Base-by-base conservation (phyloP, 1,140 invertebrate genomes). In the honey bee (Apis mellifera) region DNA sequence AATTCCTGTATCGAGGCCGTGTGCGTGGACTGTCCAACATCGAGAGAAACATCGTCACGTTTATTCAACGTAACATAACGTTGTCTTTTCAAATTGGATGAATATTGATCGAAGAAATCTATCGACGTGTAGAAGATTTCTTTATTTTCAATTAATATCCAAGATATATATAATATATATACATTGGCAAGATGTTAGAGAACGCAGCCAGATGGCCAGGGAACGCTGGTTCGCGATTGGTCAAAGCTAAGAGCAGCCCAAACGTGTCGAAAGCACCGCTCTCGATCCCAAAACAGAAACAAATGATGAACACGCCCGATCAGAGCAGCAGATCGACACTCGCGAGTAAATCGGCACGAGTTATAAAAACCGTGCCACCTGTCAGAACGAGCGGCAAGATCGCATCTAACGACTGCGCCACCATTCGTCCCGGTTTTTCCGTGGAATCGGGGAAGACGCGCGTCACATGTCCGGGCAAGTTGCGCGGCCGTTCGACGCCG, bases 201-300 rank as follows among this genome's bases (percentile, higher is more conserved):
- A 86, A 69, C 68, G 55, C 50, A 26, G 65, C 65, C 8, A 85
- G 80, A 48, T 89, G 75, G 79, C 15, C 71, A 26, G 5, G 42
- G 23, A 78, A 50, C 52, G 57, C 19, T 13, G 72, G 82, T 54
- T 77, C 90, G 59, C 76, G 89, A 26, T 72, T 92, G 42, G 77
- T 93, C 26, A 93, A 94, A 66, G 92, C 92, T 1, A 92, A 86
- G 59, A 93, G 92, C 75, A 93, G 85, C 60, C 92, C 92, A 1
- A 94, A 93, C 42, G 92, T 93, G 4, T 93, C 92, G 2, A 91
- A 85, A 57, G 9, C 85, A 15, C 55, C 78, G 0, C 52, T 84
- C n/a, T 82, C 78, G 1, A 68, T 76, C 0, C 2, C 72, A 1
- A 85, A 62, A 42, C 32, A 42, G 76, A 83, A 77, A 59, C 78